These are phyloP conservation scores for Gryon sp. DNA, from an alignment of 1,140 invertebrate species.

Conservation along the genomic window DNA sequence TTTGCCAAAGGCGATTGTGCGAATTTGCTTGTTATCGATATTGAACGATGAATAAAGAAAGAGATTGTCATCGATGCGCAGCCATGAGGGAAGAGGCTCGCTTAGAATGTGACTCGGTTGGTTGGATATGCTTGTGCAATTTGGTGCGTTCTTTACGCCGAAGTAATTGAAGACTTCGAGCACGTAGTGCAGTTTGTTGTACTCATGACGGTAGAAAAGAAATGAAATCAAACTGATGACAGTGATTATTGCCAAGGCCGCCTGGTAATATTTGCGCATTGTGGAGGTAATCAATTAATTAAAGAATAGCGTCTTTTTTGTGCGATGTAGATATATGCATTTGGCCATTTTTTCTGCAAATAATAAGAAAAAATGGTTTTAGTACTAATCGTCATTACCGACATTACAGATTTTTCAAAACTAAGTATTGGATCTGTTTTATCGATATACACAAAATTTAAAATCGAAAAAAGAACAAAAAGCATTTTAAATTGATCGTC, in stretches of 20 bases:
- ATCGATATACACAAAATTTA: too few species aligned
- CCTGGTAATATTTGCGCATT: conserved; percentile 89
- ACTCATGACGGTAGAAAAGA: conserved; percentile 88
- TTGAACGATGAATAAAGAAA: conserved; percentile 81
- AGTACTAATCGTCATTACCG: too few species aligned
- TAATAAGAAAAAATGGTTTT: too few species aligned
- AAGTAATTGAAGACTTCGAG: conserved; percentile 89
- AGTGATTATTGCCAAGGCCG: conserved; percentile 83
- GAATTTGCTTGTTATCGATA: conserved; percentile 65
- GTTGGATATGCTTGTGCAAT: conserved; percentile 9
- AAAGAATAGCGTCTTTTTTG: too few species aligned
- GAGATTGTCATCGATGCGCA: conserved; percentile 78
- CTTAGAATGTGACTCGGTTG: conserved; percentile 65
- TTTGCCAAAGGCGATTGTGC: conserved; percentile 74
- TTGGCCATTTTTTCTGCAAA: too few species aligned
- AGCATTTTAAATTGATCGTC: too few species aligned
- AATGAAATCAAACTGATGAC: conserved; percentile 84
- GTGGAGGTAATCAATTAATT: neutral
- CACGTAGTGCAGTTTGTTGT: conserved; percentile 86
- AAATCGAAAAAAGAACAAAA: too few species aligned
- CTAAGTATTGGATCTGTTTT: too few species aligned
- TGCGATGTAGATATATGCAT: too few species aligned
- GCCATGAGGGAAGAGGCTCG: conserved; percentile 80
- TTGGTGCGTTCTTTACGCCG: conserved; percentile 81
- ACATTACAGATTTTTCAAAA: too few species aligned